phyloP scores from a whole-genome alignment of 1,140 invertebrate species.

The Ooceraea biroi region DNA sequence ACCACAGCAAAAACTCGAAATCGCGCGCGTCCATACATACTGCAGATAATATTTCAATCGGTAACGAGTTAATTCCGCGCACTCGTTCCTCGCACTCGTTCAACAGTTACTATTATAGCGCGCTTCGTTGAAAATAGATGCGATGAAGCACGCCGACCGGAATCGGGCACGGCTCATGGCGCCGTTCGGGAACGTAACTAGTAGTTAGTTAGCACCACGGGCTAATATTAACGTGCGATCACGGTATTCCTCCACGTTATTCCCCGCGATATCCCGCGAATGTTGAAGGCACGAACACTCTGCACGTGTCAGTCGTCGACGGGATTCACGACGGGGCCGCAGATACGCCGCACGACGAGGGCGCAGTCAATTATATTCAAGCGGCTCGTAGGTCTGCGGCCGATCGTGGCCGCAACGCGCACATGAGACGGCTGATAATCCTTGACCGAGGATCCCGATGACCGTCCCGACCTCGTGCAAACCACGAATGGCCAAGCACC shows the following conservation, averaged over 20 bases:
- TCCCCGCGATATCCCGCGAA: conserved; percentile 30
- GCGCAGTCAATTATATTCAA: conserved; percentile 47
- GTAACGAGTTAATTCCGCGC: conserved; percentile 35
- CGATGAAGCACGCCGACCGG: conserved; percentile 16
- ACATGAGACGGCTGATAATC: conserved; percentile 66
- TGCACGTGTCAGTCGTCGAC: not conserved
- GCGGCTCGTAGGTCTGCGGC: conserved; percentile 30
- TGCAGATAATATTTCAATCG: conserved; percentile 31
- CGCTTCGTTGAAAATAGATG: conserved; percentile 14
- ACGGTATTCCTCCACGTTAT: not conserved
- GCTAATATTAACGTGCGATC: conserved; percentile 17
- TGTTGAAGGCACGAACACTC: not conserved
- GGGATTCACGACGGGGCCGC: not conserved
- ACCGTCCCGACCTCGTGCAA: conserved; percentile 78
- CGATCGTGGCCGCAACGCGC: conserved; percentile 46
- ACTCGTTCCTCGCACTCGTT: conserved; percentile 6
- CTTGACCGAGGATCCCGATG: conserved; percentile 47
- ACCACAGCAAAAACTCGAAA: conserved; percentile 58
- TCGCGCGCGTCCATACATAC: conserved; percentile 23
- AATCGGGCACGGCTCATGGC: conserved; percentile 1
- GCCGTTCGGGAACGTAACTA: not conserved
- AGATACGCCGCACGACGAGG: not conserved
- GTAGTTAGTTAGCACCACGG: no score
- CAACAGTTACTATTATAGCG: not conserved
- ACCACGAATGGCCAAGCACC: conserved; percentile 79